A percentile compares a stretch with the other conserved stretches of the same genome.
Evolutionary conservation across 1,140 invertebrate genomes (phyloP).

Genomic region (Propsilocerus akamusi): DNA sequence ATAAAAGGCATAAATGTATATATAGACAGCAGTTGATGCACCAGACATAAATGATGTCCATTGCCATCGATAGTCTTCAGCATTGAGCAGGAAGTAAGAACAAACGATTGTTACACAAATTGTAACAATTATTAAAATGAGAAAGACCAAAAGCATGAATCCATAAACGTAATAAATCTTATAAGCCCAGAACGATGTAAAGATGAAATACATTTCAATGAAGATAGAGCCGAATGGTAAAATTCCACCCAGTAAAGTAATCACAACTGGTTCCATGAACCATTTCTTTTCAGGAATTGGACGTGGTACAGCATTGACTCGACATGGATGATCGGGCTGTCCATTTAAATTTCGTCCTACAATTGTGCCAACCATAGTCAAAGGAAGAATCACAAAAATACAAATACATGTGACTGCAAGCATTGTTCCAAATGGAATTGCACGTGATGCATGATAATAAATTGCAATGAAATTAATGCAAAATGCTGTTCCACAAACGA

Average conservation of each 20-base stretch:
- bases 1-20: slow-evolving; percentile 97
- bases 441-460: slow-evolving; percentile 96
- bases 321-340: slow-evolving; percentile 91
- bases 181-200: slow-evolving; percentile 99
- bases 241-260: slow-evolving; percentile 88
- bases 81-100: slow-evolving; percentile 97
- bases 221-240: slow-evolving; percentile 99
- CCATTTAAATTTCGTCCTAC: slow-evolving; percentile 88
- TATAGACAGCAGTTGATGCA: slow-evolving; percentile 88
- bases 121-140: slow-evolving; percentile 93
- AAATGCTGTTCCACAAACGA: slow-evolving; percentile 93
- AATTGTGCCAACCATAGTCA: slow-evolving; percentile 90
- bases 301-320: slow-evolving; percentile 95
- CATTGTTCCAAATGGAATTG: slow-evolving; percentile 98
- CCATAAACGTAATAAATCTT: slow-evolving; percentile 99
- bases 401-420: slow-evolving; percentile 96
- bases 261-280: slow-evolving; percentile 97
- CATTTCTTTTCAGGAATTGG: slow-evolving; percentile 99
- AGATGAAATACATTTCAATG: slow-evolving; percentile 99
- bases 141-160: slow-evolving; percentile 95
- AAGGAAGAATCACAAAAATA: slow-evolving; percentile 90
- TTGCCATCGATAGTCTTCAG: slow-evolving; percentile 99
- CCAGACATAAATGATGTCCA: slow-evolving; percentile 98
- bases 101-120: slow-evolving; percentile 99
- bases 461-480: slow-evolving; percentile 99